A percentile compares a stretch with the other conserved stretches of the same genome.
Evolutionary conservation across 2,888 invertebrate species (phyloP).

Genomic region (Euproctis similis): DNA sequence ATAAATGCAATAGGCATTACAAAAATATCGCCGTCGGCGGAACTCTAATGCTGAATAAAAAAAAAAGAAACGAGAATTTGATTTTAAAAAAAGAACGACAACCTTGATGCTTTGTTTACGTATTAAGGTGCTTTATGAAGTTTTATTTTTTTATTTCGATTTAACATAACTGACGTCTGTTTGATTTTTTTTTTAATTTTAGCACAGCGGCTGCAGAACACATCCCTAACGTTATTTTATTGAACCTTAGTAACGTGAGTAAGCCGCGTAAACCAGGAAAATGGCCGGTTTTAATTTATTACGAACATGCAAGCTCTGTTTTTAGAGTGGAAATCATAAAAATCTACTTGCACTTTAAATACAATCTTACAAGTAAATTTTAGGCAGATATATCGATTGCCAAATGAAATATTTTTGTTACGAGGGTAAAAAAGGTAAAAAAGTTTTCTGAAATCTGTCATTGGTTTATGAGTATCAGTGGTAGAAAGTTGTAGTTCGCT

Average conservation of each 20-base stretch:
- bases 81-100: conserved; percentile 70
- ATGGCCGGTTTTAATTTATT: conserved; percentile 17
- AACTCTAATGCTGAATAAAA: conserved; percentile 54
- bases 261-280: conserved; percentile 16
- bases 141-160: conserved; percentile 55
- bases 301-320: too few relatives aligned
- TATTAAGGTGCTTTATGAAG: conserved; percentile 57
- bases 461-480: too few relatives aligned
- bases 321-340: too few relatives aligned
- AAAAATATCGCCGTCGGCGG: conserved; percentile 62
- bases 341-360: too few relatives aligned
- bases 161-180: conserved; percentile 53
- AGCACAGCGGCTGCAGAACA: conserved; percentile 27
- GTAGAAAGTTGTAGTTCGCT: too few relatives aligned
- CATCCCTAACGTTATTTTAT: conserved; percentile 14
- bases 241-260: conserved; percentile 8
- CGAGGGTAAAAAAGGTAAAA: too few relatives aligned
- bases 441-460: too few relatives aligned
- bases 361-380: too few relatives aligned
- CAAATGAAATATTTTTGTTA: too few relatives aligned
- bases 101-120: conserved; percentile 67
- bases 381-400: too few relatives aligned
- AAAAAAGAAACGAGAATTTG: conserved; percentile 62
- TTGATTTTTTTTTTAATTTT: conserved; percentile 44
- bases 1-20: conserved; percentile 74